phyloP scores from a whole-genome alignment of 1,140 invertebrate species.

The Diuraphis noxia region DNA sequence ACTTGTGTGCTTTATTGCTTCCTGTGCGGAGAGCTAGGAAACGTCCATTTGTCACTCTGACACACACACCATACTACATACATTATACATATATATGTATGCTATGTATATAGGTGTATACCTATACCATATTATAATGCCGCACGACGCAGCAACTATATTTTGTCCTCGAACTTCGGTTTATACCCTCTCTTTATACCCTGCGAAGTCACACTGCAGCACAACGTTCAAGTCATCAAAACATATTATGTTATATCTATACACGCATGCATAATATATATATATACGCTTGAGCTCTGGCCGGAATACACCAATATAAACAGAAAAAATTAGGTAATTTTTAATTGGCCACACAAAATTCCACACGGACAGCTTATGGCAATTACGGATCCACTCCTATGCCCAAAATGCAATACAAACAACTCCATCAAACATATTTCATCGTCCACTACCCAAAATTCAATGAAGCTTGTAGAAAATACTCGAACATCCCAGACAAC shows the following conservation, averaged over 20 bases:
- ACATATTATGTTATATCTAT: not conserved
- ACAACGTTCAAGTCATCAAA: not conserved
- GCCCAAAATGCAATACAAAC: too few species aligned
- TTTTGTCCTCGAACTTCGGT: not conserved
- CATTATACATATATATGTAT: not conserved
- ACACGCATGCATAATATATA: not conserved
- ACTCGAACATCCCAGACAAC: too few species aligned
- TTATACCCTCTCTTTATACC: not conserved
- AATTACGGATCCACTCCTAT: too few species aligned
- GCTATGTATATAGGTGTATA: too few species aligned
- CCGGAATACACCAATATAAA: too few species aligned
- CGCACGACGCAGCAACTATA: not conserved
- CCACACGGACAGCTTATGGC: too few species aligned
- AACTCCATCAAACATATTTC: too few species aligned
- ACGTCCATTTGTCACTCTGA: constrained; percentile 37
- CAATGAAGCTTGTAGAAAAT: too few species aligned
- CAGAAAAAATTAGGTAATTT: too few species aligned
- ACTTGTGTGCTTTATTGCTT: constrained; percentile 24
- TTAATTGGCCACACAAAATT: too few species aligned
- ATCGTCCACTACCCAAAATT: too few species aligned
- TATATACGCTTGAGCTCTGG: too few species aligned
- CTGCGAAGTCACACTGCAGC: not conserved
- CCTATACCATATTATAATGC: not conserved
- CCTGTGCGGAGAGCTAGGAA: not conserved
- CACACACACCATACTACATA: not conserved